Evolutionary conservation across 2,113 vertebrate genomes (phyloP), one percentile per base, ranked within the genome.

Genomic region (Xiphias gladius): DNA sequence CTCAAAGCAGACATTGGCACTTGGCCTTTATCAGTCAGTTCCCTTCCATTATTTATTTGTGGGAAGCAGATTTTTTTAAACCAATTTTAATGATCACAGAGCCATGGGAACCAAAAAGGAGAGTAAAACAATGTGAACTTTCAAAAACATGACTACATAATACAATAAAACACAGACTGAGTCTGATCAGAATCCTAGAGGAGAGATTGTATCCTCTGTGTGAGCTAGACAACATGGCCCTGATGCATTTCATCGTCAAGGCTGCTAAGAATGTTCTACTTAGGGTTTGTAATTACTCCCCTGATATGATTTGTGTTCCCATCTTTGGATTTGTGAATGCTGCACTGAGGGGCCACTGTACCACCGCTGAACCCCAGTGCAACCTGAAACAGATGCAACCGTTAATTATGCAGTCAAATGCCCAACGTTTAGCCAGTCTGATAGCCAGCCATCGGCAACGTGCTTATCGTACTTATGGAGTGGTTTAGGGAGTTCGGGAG

Each of bases 361-460:
- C 72, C 76, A 65, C 37, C 9, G 52, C 80, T 84, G 76, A 88
- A 91, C 87, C 76, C 88, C 55, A 9, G 50, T 62, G 81, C 86
- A 80, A 86, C 83, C 72, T 20, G 73, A 89, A 94, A 90, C 92
- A 93, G 89, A 94, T 92, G 93, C 88, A 89, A 67, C 86, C 79
- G 66, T 93, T 93, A 91, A 94, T 93, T 95, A 93, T 93, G 87
- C 88, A 88, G 90, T 89, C 87, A 90, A 91, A 92, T 76, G 91
- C 86, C 88, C 84, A 86, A 70, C 62, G 69, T 89, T 93, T 89
- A 88, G 88, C 88, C 87, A 88, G 84, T 86, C 85, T 91, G 89
- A 92, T 89, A 77, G 85, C 82, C 72, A 76, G 89, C 83, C 81
- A 88, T 89, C 72, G 82, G 84, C 85, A 80, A 84, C 88, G 84